A percentile compares a stretch with the other conserved stretches of the same genome.
phyloP scores from a whole-genome alignment of 2,797 vertebrate species.

The Crocidura indochinensis region DNA sequence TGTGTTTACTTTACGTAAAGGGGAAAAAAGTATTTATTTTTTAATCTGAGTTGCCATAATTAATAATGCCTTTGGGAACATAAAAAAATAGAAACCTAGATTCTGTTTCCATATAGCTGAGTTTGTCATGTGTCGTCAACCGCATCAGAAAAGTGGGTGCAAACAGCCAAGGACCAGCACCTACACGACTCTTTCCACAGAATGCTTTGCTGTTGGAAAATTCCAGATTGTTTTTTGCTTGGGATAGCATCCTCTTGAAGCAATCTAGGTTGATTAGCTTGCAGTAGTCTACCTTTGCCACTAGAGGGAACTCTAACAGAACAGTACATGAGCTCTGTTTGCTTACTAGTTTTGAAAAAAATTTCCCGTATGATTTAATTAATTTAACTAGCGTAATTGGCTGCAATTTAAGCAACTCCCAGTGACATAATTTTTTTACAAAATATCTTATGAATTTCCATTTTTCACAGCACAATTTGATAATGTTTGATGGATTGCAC shows the following conservation, averaged over 20 bases:
- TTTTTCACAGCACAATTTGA: constrained; percentile 69
- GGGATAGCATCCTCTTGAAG: constrained; percentile 6
- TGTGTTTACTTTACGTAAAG: neutral
- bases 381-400: constrained; percentile 55
- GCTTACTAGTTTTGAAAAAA: neutral
- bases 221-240: neutral
- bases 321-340: neutral
- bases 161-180: constrained; percentile 97
- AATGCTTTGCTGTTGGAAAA: constrained; percentile 91
- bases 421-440: neutral
- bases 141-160: constrained; percentile 99
- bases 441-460: constrained; percentile 39
- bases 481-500: constrained; percentile 36
- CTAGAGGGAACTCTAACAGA: constrained; percentile 85
- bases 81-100: constrained; percentile 90
- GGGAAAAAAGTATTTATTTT: neutral
- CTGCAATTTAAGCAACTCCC: constrained; percentile 2
- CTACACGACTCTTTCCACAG: constrained; percentile 92
- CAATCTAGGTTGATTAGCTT: constrained; percentile 50
- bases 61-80: constrained; percentile 90
- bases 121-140: constrained; percentile 99
- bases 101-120: constrained; percentile 96
- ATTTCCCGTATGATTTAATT: constrained; percentile 41
- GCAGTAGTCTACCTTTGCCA: constrained; percentile 70
- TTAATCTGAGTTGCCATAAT: constrained; percentile 34